Evolutionary conservation across 2,888 invertebrate species (phyloP).

Genomic region (Chorisops tibialis): DNA sequence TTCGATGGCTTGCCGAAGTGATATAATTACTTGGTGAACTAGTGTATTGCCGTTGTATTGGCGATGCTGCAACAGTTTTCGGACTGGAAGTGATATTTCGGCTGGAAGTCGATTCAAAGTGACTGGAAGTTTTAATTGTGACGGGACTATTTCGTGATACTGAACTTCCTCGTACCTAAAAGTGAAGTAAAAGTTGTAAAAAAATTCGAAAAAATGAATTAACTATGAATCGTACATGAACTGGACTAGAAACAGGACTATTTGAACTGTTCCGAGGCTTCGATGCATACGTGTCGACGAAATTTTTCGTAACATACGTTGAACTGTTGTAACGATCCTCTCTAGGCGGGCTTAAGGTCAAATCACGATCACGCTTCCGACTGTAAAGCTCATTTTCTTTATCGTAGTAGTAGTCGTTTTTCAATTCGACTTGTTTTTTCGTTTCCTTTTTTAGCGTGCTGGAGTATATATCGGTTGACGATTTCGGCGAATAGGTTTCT

Average conservation of each 20-base stretch:
- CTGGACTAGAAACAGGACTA: slow-evolving; percentile 50
- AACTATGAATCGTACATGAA: slow-evolving; percentile 42
- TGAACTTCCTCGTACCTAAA: slow-evolving; percentile 49
- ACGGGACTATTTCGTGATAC: slow-evolving; percentile 48
- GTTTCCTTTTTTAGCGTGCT: slow-evolving; percentile 44
- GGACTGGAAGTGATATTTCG: slow-evolving; percentile 47
- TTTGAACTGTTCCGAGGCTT: slow-evolving; percentile 33
- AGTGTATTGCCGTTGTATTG: slow-evolving; percentile 48
- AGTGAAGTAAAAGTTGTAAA: too few relatives aligned
- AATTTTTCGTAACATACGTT: slow-evolving; percentile 34
- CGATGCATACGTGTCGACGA: slow-evolving; percentile 35
- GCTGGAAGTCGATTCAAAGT: slow-evolving; percentile 43
- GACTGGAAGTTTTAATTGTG: slow-evolving; percentile 50
- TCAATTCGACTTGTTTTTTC: slow-evolving; percentile 36
- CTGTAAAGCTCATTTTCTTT: slow-evolving; percentile 49
- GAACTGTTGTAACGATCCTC: slow-evolving; percentile 44
- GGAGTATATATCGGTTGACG: slow-evolving; percentile 47
- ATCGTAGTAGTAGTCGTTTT: slow-evolving; percentile 50
- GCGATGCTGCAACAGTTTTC: slow-evolving; percentile 47
- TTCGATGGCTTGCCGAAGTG: slow-evolving; percentile 52
- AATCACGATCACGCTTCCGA: slow-evolving; percentile 42
- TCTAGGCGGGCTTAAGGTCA: slow-evolving; percentile 46
- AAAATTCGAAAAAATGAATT: not conserved
- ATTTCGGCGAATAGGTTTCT: slow-evolving; percentile 43
- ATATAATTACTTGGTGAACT: slow-evolving; percentile 58